Evolutionary conservation across 2,797 vertebrate genomes (phyloP).

Genomic region (Dendrocincla fuliginosa): DNA sequence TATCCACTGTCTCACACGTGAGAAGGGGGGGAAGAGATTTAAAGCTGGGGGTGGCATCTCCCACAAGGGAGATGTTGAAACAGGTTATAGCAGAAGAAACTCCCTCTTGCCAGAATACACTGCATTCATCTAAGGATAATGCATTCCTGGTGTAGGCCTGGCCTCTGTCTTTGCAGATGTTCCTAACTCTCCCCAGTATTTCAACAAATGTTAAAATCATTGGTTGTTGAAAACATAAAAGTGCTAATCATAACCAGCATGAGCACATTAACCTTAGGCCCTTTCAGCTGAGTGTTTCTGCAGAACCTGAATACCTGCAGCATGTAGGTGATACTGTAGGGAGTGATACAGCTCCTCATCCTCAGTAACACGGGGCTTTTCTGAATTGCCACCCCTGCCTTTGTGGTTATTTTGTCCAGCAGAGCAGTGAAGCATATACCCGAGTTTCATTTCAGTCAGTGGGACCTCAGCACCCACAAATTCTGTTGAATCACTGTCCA

Average conservation of each 20-base stretch:
- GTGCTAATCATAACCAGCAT: neutral
- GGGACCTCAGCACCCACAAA: neutral
- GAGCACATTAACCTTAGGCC: neutral
- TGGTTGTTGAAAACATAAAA: neutral
- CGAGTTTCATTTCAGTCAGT: neutral
- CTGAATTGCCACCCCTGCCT: neutral
- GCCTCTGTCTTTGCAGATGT: neutral
- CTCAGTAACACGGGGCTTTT: neutral
- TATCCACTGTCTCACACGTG: neutral
- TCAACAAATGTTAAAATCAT: neutral
- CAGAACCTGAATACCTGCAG: neutral
- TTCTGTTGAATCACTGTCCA: neutral
- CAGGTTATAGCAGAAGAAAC: neutral
- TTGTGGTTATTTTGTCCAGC: neutral
- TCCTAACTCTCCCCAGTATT: neutral
- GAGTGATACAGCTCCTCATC: neutral
- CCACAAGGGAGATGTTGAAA: neutral
- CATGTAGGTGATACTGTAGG: too few relatives aligned
- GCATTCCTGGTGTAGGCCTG: neutral
- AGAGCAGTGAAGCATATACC: neutral
- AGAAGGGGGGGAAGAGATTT: fast-evolving
- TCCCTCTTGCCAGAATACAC: neutral
- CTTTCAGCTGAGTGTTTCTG: neutral
- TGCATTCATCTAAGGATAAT: neutral
- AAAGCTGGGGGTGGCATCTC: neutral